phyloP scores from a whole-genome alignment of 2,888 invertebrate species.

The Eupithecia dodoneata region DNA sequence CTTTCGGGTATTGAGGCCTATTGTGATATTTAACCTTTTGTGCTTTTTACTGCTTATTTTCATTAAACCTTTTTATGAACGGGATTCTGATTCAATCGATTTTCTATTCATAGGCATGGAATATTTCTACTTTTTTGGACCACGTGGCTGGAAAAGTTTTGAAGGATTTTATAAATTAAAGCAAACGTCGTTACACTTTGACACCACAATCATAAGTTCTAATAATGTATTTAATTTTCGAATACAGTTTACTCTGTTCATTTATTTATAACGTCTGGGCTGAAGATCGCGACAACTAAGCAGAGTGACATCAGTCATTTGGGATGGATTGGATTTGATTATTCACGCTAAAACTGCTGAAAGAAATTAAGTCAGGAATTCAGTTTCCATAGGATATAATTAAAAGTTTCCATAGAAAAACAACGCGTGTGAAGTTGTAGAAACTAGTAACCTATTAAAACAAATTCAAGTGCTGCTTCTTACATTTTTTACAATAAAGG shows the following conservation, averaged over 20 bases:
- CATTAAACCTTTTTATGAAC: not conserved
- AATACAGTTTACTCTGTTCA: not conserved
- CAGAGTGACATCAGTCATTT: not conserved
- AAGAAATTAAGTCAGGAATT: too few relatives aligned
- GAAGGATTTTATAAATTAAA: not conserved
- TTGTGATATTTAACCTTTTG: not conserved
- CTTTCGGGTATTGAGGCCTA: not conserved
- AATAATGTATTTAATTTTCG: not conserved
- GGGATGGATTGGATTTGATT: too few relatives aligned
- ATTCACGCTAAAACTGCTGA: too few relatives aligned
- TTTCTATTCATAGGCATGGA: not conserved
- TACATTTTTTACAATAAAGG: not conserved
- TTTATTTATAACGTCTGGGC: too few relatives aligned
- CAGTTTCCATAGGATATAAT: too few relatives aligned
- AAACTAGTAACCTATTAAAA: too few relatives aligned
- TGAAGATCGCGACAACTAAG: not conserved
- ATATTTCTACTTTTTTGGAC: not conserved
- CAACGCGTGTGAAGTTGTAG: too few relatives aligned
- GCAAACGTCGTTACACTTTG: not conserved
- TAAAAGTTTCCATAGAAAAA: too few relatives aligned
- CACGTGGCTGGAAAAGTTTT: rapidly evolving
- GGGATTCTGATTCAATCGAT: not conserved
- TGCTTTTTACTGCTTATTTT: not conserved
- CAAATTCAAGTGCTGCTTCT: not conserved
- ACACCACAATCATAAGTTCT: not conserved